Percentiles rank a stretch among this genome's conserved stretches.
phyloP scores from a whole-genome alignment of 2,888 invertebrate genomes.

The Serrognathus titanus region DNA sequence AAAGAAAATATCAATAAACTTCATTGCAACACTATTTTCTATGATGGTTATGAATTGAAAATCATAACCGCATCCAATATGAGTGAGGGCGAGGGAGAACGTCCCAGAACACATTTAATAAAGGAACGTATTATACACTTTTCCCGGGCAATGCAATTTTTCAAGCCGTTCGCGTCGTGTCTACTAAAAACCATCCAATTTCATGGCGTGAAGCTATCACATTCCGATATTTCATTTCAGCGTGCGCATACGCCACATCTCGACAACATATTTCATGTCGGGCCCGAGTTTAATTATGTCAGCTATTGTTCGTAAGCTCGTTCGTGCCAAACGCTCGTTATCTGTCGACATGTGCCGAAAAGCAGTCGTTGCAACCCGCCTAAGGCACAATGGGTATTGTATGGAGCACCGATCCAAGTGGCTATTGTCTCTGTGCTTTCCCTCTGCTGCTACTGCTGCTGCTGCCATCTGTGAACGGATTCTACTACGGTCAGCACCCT shows the following conservation, averaged over 20 bases:
- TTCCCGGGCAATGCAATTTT: background rate
- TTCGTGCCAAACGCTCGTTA: slow-evolving; percentile 29
- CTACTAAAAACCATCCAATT: slow-evolving; percentile 6
- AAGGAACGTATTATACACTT: too few relatives aligned
- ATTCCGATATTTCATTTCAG: slow-evolving; percentile 3
- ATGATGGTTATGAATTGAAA: too few relatives aligned
- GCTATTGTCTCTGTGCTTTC: slow-evolving; percentile 27
- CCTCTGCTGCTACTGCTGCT: slow-evolving; percentile 5
- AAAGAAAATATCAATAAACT: too few relatives aligned
- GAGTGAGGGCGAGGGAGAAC: too few relatives aligned
- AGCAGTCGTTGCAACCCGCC: slow-evolving; percentile 27
- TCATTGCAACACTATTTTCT: too few relatives aligned
- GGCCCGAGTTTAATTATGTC: slow-evolving; percentile 24
- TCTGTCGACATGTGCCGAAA: slow-evolving; percentile 33
- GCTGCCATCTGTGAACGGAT: slow-evolving; percentile 17
- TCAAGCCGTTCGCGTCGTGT: background rate
- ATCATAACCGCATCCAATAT: too few relatives aligned
- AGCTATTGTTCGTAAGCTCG: slow-evolving; percentile 20
- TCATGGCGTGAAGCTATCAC: slow-evolving; percentile 6
- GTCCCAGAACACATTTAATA: too few relatives aligned
- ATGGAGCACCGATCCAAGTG: slow-evolving; percentile 23
- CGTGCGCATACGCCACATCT: background rate
- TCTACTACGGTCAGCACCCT: slow-evolving; percentile 28
- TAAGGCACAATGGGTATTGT: slow-evolving; percentile 32
- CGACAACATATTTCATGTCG: slow-evolving; percentile 16